Evolutionary conservation across 2,888 invertebrate genomes (phyloP).

Genomic region (Oxycera nigricornis): DNA sequence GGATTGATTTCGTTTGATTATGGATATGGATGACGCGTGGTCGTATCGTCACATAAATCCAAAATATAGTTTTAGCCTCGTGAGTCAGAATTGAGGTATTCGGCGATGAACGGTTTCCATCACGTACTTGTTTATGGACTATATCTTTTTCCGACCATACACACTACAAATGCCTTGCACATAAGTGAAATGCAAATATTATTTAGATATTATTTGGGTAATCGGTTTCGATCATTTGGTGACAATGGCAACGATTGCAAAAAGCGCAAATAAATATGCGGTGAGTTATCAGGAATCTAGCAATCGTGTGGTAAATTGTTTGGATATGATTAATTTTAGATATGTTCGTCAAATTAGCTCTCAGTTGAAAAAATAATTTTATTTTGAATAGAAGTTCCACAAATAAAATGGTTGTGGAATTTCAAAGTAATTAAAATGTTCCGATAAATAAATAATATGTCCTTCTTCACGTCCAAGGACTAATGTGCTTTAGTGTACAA

Average conservation of each 20-base stretch:
- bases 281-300: neutral
- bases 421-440: no score
- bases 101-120: neutral
- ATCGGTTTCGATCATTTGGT: conserved; percentile 25
- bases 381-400: no score
- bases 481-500: no score
- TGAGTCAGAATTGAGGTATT: neutral
- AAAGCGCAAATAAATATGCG: neutral
- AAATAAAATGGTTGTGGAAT: no score
- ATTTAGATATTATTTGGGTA: conserved; percentile 30
- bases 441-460: no score
- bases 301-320: conserved; percentile 1
- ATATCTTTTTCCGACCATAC: neutral
- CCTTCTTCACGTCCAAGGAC: no score
- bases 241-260: conserved; percentile 27
- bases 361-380: no score
- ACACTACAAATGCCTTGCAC: neutral
- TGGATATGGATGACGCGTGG: conserved; percentile 39
- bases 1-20: conserved; percentile 46
- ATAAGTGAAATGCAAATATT: conserved; percentile 9
- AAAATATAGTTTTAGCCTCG: conserved; percentile 36
- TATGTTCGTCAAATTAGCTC: no score
- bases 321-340: conserved; percentile 8
- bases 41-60: conserved; percentile 39
- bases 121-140: conserved; percentile 20